Conservation (phyloP, 2,797 vertebrate genomes). For the Hybognathus amarus region DNA sequence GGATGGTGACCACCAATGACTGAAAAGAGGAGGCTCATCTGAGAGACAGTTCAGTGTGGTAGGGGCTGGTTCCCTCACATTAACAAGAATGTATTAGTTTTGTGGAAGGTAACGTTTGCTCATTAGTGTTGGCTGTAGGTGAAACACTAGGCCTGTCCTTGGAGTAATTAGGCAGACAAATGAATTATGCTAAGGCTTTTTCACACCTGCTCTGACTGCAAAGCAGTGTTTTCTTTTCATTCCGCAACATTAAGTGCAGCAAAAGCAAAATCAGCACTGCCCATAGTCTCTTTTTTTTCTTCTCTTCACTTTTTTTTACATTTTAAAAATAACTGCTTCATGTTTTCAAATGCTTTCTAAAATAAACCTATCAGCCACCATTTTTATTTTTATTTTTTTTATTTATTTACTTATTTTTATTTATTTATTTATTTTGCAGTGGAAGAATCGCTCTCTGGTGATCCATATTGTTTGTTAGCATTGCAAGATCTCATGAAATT, state of each 20-base stretch:
- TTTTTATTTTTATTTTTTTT: neutral
- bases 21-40: slow-evolving; percentile 70
- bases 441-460: neutral
- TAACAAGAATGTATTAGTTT: slow-evolving; percentile 92
- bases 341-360: neutral
- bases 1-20: slow-evolving; percentile 85
- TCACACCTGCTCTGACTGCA: slow-evolving; percentile 84
- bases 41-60: slow-evolving; percentile 66
- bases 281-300: neutral
- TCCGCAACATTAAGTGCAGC: slow-evolving; percentile 47
- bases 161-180: slow-evolving; percentile 92
- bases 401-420: no score
- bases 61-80: slow-evolving; percentile 69
- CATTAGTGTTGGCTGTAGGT: slow-evolving; percentile 88
- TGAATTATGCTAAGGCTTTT: slow-evolving; percentile 87
- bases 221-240: slow-evolving; percentile 76
- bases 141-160: slow-evolving; percentile 86
- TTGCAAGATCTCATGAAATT: neutral
- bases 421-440: neutral
- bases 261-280: slow-evolving; percentile 21
- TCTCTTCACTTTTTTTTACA: neutral
- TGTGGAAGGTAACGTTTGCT: slow-evolving; percentile 85
- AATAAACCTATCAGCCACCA: neutral
- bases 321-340: neutral
- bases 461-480: neutral